These are phyloP conservation scores for Rhinogobio ventralis DNA, from an alignment of 2,797 vertebrate species.

Conservation along the genomic window DNA sequence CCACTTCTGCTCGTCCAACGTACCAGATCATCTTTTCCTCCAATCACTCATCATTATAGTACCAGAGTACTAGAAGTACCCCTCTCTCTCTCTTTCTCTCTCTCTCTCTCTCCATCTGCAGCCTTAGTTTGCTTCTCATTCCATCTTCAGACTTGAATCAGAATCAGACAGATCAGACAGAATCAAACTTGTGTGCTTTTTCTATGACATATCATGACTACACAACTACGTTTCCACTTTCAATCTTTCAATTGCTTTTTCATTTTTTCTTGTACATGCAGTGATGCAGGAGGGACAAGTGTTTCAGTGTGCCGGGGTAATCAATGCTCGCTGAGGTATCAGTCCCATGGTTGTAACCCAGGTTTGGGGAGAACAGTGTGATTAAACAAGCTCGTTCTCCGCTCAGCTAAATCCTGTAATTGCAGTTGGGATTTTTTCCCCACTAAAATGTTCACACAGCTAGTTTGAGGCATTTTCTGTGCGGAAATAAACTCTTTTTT, in stretches of 20 bases:
- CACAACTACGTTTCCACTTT: constrained; percentile 31
- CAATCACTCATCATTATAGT: constrained; percentile 43
- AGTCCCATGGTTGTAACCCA: not conserved
- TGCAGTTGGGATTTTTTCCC: not conserved
- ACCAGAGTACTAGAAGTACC: constrained; percentile 18
- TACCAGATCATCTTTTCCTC: constrained; percentile 38
- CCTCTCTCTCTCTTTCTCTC: not conserved
- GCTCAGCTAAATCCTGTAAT: not conserved
- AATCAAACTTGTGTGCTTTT: constrained; percentile 20
- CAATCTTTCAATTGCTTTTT: constrained; percentile 21
- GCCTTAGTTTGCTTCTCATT: constrained; percentile 17
- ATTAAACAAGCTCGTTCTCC: not conserved
- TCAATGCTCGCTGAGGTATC: not conserved
- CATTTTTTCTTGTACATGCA: not conserved
- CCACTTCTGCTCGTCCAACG: constrained; percentile 28
- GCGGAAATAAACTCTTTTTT: not conserved
- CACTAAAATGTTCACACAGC: not conserved
- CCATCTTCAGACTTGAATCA: too few species aligned
- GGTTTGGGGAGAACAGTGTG: not conserved
- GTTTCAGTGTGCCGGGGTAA: constrained; percentile 20
- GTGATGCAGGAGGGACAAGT: constrained; percentile 10
- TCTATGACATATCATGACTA: constrained; percentile 26
- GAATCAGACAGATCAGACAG: too few species aligned
- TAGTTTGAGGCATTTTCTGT: not conserved
- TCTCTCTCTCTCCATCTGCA: not conserved